phyloP scores from a whole-genome alignment of 2,797 vertebrate genomes.

The Hapalemur alaotrensis region DNA sequence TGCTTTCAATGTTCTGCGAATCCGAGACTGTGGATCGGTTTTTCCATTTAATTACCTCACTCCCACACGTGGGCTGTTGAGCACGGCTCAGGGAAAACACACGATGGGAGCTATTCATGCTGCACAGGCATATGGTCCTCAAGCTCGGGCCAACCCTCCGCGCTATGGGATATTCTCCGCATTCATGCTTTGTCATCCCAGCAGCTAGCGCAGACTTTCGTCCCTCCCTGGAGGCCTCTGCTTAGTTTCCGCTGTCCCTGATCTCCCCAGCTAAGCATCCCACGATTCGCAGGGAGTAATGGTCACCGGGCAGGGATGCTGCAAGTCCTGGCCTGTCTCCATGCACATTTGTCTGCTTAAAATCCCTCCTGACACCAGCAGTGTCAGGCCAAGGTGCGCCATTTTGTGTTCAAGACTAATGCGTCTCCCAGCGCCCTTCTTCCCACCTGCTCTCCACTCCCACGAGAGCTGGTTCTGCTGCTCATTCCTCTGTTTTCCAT shows the following conservation, averaged over 20 bases:
- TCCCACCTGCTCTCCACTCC: neutral
- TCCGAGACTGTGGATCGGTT: neutral
- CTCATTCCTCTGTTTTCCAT: neutral
- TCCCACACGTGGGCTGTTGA: neutral
- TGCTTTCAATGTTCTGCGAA: neutral
- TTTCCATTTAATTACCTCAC: neutral
- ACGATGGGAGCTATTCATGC: neutral
- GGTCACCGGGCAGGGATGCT: neutral
- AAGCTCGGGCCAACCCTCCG: neutral
- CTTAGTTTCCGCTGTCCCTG: neutral
- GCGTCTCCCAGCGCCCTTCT: neutral
- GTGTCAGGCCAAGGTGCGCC: neutral
- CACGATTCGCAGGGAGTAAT: neutral
- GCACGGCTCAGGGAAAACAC: neutral
- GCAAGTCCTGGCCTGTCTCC: neutral
- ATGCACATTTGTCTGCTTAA: neutral
- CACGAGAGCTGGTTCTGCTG: neutral
- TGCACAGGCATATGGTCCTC: neutral
- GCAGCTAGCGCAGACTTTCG: neutral
- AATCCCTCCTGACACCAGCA: neutral
- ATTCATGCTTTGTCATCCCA: neutral
- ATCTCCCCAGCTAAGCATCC: neutral
- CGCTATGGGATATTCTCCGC: neutral
- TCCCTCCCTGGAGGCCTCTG: neutral
- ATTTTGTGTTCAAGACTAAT: neutral